A percentile compares a stretch with the other conserved stretches of the same genome.
Evolutionary conservation across 2,113 vertebrate species (phyloP).

Genomic region (Gallinago jamesoni): DNA sequence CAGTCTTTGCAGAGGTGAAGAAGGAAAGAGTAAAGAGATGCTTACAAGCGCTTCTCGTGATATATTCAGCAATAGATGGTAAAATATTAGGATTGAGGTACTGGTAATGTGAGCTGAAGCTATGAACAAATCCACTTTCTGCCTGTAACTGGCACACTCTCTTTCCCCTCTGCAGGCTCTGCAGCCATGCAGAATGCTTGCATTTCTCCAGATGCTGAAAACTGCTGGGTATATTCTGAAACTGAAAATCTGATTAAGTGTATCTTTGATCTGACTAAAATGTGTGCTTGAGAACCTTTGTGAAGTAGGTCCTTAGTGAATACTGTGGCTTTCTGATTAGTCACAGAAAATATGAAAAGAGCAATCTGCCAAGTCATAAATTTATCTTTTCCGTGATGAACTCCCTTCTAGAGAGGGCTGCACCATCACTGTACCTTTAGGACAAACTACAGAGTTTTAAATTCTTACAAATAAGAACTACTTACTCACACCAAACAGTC

Average conservation of each 20-base stretch:
- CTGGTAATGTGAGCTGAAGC: neutral
- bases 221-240: neutral
- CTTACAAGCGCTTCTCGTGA: neutral
- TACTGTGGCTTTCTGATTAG: neutral
- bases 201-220: neutral
- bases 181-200: neutral
- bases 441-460: neutral
- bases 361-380: neutral
- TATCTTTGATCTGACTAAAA: neutral
- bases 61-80: neutral
- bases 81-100: neutral
- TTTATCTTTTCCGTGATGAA: neutral
- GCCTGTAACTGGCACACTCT: neutral
- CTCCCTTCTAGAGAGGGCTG: neutral
- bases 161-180: neutral
- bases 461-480: neutral
- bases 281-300: neutral
- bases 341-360: neutral
- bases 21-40: neutral
- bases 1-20: neutral
- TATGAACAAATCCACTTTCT: neutral
- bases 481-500: neutral
- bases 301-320: neutral
- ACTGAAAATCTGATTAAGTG: neutral
- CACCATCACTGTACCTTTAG: neutral